phyloP scores from a whole-genome alignment of 2,797 vertebrate genomes.

The Gymnodraco acuticeps region DNA sequence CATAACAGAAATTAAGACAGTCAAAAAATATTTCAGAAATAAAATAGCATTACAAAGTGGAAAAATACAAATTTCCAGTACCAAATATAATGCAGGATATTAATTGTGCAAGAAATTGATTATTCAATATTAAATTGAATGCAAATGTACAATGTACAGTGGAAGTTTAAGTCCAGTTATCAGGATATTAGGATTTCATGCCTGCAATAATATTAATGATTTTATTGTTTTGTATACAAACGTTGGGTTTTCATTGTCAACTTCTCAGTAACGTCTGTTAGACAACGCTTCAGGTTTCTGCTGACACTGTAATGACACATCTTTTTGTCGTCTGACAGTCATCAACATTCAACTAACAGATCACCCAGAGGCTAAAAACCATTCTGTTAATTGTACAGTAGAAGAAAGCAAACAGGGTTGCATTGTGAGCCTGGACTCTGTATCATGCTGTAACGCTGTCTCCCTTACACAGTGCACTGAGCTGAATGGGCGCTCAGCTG shows the following conservation, averaged over 20 bases:
- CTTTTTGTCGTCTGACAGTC: conserved; percentile 7
- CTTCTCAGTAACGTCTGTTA: not conserved
- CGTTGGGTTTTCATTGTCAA: not conserved
- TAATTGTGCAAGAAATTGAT: no score
- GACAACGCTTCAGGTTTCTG: not conserved
- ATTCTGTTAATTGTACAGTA: conserved; percentile 8
- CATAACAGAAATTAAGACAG: no score
- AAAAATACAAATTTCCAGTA: no score
- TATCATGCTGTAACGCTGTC: conserved; percentile 21
- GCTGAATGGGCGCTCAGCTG: conserved; percentile 44
- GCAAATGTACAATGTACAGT: no score
- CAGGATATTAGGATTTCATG: not conserved
- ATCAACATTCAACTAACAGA: conserved; percentile 17
- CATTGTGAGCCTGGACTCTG: conserved; percentile 15
- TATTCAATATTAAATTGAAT: no score
- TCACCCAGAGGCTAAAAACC: conserved; percentile 10
- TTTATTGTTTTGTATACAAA: not conserved
- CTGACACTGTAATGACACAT: not conserved
- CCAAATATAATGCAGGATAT: no score
- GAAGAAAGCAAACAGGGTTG: conserved; percentile 28
- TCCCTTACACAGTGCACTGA: conserved; percentile 38
- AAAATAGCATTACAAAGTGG: no score
- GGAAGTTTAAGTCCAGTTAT: no score
- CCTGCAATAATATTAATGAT: conserved; percentile 4
- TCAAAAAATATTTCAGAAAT: no score